Evolutionary conservation across 2,797 vertebrate species (phyloP).

Genomic region (Tapera naevia): DNA sequence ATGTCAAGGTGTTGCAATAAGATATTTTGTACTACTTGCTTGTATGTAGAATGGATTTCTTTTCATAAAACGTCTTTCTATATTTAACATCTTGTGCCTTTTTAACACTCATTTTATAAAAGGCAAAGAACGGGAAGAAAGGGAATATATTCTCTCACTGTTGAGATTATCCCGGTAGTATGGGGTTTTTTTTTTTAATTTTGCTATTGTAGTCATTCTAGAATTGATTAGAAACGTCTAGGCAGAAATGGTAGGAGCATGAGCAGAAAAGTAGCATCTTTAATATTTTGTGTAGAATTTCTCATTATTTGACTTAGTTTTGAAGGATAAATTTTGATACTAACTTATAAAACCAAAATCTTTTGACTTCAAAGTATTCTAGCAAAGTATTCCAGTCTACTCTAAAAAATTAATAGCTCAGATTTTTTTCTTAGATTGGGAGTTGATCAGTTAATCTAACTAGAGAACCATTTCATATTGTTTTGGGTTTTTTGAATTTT

Average conservation of each 20-base stretch:
- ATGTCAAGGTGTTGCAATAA: constrained; percentile 87
- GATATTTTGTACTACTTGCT: constrained; percentile 35
- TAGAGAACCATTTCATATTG: not conserved
- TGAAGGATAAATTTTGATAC: not conserved
- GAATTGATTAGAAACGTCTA: not conserved
- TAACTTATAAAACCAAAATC: not conserved
- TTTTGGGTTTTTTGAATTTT: not conserved
- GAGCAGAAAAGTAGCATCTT: not conserved
- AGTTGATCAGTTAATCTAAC: not conserved
- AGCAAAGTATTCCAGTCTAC: not conserved
- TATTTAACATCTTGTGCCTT: not conserved
- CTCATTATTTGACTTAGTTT: not conserved
- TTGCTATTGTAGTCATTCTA: not conserved
- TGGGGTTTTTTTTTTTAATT: accelerated
- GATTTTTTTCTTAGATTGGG: not conserved
- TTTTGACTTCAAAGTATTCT: not conserved
- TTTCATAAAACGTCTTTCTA: not conserved
- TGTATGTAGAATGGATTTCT: constrained; percentile 19
- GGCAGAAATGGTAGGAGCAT: not conserved
- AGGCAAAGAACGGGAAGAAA: not conserved
- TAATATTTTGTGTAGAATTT: not conserved
- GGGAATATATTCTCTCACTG: not conserved
- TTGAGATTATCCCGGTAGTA: not conserved
- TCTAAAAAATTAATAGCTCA: not conserved
- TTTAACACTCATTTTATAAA: not conserved